phyloP scores from a whole-genome alignment of 1,140 invertebrate genomes.

The Solenopsis invicta region DNA sequence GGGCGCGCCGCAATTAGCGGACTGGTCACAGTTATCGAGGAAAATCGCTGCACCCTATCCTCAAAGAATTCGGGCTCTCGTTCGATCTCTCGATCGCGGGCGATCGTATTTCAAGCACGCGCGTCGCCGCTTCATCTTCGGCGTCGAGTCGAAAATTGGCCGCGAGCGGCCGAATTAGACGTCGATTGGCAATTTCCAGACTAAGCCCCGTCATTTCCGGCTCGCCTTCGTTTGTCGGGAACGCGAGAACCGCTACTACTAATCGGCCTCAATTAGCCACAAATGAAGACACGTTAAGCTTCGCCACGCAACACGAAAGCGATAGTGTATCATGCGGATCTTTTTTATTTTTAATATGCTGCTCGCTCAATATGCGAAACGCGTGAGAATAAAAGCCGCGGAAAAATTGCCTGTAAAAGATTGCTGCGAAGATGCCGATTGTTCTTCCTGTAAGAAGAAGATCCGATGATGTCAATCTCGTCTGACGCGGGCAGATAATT shows the following conservation, averaged over 20 bases:
- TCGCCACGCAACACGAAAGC: conserved; percentile 50
- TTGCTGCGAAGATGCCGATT: not conserved
- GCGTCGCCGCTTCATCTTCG: conserved; percentile 55
- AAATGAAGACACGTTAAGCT: conserved; percentile 74
- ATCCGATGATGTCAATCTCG: conserved; percentile 1
- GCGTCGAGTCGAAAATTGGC: conserved; percentile 61
- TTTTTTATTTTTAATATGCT: conserved; percentile 15
- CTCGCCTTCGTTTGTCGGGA: conserved; percentile 57
- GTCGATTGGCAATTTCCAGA: conserved; percentile 74
- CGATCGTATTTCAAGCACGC: conserved; percentile 61
- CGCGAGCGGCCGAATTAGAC: conserved; percentile 54
- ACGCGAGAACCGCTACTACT: conserved; percentile 25
- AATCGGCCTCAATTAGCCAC: conserved; percentile 71
- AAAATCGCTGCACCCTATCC: not conserved
- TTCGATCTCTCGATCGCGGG: not conserved
- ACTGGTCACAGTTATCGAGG: not conserved
- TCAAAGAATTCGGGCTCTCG: not conserved
- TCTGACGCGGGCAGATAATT: conserved; percentile 19
- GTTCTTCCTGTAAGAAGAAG: not conserved
- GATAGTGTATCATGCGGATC: conserved; percentile 39
- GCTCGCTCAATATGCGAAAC: not conserved
- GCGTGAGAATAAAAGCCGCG: not conserved
- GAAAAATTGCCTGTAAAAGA: not conserved
- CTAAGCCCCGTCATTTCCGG: conserved; percentile 72
- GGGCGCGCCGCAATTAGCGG: not conserved